Evolutionary conservation across 2,797 vertebrate genomes (phyloP), one percentile per base, ranked within the genome.

Genomic region (Enteromius afrohamiltoni): DNA sequence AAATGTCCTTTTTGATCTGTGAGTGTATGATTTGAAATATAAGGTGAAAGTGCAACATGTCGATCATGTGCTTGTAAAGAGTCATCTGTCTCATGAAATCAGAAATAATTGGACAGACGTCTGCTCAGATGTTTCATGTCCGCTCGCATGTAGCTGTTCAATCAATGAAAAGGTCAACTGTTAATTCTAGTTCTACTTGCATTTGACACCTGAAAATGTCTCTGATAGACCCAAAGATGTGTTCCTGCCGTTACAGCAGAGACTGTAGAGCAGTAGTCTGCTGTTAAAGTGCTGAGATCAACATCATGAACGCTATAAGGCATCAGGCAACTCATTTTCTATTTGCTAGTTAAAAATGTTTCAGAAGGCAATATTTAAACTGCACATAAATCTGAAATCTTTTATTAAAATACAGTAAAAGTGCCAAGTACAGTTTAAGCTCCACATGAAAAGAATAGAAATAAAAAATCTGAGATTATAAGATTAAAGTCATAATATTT

Each of bases 51-150:
- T 65, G 8, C 2, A n/a, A 5, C 3, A 1, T 64, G 40, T 77
- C 40, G 51, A 10, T 14, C 19, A 37, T 79, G 19, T 65, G 13
- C n/a, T 69, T 71, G 2, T 23, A 79, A 21, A 14, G 31, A 53
- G 34, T 69, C n/a, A 51, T 21, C 23, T 55, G 49, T 69, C 78
- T 21, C 34, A 69, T 58, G 23, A 34, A 55, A 69, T 80, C 78
- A 64, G 68, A 73, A 69, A 64, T 60, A 47, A 70, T 79, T 37
- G 53, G 60, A 79, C 45, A 26, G 53, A 10, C 19, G 3, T 0
- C 62, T 68, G 21, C 21, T 65, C 60, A 34, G 9, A 49, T 17
- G 58, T 29, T 77, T 47, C 40, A 47, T 47, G 21, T 16, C 14
- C 8, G 9, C 6, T 3, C 21, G 49, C 3, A 4, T 23, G 62